Evolutionary conservation across 1,140 invertebrate genomes (phyloP), one percentile per base, ranked within the genome.

Genomic region (Platyscapa corneri): DNA sequence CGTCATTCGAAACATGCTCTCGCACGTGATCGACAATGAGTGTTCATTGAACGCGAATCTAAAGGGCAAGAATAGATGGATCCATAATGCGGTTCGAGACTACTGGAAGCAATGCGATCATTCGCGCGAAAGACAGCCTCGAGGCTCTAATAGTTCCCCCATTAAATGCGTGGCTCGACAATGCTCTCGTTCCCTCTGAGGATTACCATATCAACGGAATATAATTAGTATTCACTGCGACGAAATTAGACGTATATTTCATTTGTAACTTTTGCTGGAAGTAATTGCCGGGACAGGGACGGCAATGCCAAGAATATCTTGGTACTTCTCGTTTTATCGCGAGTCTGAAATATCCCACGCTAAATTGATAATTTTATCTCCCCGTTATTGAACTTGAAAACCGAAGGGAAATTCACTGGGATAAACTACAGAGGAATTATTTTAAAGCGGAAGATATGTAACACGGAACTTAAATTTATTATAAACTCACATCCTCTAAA

Each of bases 161-260:
- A 32, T 49, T 39, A 49, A 23, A 56, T 56, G 75, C 72, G 53
- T 23, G 23, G 65, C 12, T 49, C 49, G 77, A 86, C 82, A 81
- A 81, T 86, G 82, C 34, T 27, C 67, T 75, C 72, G 42, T 56
- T n/a, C 42, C 32, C n/a, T 27, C 78, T 20, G 34, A 53, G 42
- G 72, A 86, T 86, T 86, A 86, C 75, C 85, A 86, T 86, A 79
- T 86, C 80, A 86, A 86, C 85, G 67, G 80, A 39, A 14, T 46
- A 53, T 83, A 78, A 86, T 83, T 83, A 83, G 64, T 42, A 20
- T 12, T 37, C 42, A n/a, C 75, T 34, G n/a, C 0, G 8, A 16
- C 76, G 42, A 37, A n/a, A 64, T 80, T 30, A 34, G 37, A 30
- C 27, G 3, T 10, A 39, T 49, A 42, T 14, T 53, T 23, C 34